These are phyloP conservation scores for Aulostomus chinensis DNA, from an alignment of 2,797 vertebrate species.

Conservation along the genomic window DNA sequence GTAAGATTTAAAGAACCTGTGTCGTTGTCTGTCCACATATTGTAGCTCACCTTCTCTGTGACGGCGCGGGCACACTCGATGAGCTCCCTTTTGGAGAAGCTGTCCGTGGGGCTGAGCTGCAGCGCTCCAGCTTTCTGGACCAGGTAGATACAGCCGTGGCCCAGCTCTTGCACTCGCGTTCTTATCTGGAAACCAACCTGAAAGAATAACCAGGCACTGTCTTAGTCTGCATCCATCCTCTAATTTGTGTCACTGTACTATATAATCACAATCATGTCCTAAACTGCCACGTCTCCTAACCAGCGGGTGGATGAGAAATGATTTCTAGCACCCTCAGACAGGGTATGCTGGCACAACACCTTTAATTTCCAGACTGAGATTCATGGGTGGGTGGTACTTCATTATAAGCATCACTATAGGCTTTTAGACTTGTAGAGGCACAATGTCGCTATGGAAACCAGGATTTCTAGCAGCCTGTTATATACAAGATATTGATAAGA, in stretches of 20 bases:
- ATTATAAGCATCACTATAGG: conserved; percentile 75
- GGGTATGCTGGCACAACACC: conserved; percentile 62
- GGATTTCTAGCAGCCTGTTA: conserved; percentile 61
- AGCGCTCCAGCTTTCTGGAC: conserved; percentile 97
- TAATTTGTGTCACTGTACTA: conserved; percentile 25
- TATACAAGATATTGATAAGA: conserved; percentile 72
- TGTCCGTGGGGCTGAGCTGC: conserved; percentile 94
- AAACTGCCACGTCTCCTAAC: conserved; percentile 35
- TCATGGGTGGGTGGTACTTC: conserved; percentile 78
- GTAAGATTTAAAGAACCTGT: too few relatives aligned
- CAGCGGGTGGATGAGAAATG: conserved; percentile 28
- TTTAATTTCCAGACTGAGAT: conserved; percentile 77
- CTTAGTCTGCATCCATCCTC: conserved; percentile 15
- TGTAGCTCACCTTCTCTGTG: conserved; percentile 96
- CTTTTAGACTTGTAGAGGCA: conserved; percentile 73
- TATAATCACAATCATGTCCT: conserved; percentile 25
- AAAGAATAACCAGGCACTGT: conserved; percentile 26
- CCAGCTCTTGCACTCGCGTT: conserved; percentile 93
- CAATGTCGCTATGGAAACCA: conserved; percentile 78
- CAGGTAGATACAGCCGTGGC: conserved; percentile 96
- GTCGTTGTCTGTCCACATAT: not conserved
- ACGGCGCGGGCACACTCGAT: conserved; percentile 95
- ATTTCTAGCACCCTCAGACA: conserved; percentile 58
- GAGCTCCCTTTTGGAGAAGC: conserved; percentile 95
- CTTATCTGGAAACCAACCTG: conserved; percentile 96